Evolutionary conservation across 92 coral and sea anemone species (phyloP).

Genomic region (Bergia sp.): DNA sequence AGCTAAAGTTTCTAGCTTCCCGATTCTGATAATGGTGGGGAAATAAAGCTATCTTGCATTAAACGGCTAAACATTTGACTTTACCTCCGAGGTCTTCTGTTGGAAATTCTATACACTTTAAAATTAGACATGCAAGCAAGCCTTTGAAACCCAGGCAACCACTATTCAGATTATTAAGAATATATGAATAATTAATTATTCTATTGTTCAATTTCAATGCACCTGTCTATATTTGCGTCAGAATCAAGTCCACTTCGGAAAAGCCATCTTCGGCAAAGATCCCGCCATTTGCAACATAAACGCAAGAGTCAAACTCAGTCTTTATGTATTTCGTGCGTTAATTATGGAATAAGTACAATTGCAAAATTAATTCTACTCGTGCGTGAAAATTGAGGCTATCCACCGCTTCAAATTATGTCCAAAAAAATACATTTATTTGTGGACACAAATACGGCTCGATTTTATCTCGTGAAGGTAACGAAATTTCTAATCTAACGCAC

Average conservation of each 20-base stretch:
- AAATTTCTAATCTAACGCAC: not conserved
- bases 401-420: not conserved
- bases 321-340: not conserved
- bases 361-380: not conserved
- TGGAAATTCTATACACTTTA: conserved; percentile 3
- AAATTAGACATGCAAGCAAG: conserved; percentile 11
- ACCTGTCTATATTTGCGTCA: conserved; percentile 20
- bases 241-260: conserved; percentile 12
- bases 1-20: not conserved
- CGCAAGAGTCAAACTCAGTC: not conserved
- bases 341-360: not conserved
- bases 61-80: not conserved
- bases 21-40: not conserved
- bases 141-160: conserved; percentile 3
- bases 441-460: conserved; percentile 12
- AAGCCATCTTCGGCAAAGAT: conserved; percentile 1
- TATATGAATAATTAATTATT: conserved; percentile 27
- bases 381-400: not conserved
- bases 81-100: not conserved
- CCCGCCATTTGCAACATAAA: not conserved
- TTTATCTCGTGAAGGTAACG: conserved; percentile 9
- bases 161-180: conserved; percentile 4
- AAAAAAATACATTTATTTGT: not conserved
- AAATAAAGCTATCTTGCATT: not conserved
- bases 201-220: conserved; percentile 3